Percentiles rank a stretch among this genome's conserved stretches.
phyloP scores from a whole-genome alignment of 1,140 invertebrate genomes.

The Antheraea pernyi region DNA sequence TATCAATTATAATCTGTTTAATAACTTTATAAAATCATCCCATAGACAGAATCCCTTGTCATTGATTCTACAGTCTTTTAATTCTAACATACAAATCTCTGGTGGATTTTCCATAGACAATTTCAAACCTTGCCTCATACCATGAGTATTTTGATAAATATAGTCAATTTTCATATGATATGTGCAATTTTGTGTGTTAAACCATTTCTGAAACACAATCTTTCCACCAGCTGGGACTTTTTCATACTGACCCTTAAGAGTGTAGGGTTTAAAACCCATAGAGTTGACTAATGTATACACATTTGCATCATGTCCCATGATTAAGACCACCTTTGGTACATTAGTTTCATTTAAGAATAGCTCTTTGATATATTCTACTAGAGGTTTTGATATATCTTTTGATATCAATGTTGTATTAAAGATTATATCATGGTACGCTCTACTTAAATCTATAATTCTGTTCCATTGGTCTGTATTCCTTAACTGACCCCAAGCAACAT shows the following conservation, averaged over 20 bases:
- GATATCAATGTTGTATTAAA: conserved; percentile 50
- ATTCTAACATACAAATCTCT: conserved; percentile 38
- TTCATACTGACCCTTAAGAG: conserved; percentile 50
- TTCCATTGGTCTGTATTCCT: conserved; percentile 37
- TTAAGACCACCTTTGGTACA: conserved; percentile 36
- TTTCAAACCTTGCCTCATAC: conserved; percentile 40
- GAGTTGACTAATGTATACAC: conserved; percentile 48
- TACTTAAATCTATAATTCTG: conserved; percentile 36
- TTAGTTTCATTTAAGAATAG: conserved; percentile 35
- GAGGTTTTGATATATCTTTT: conserved; percentile 46
- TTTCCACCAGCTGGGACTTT: conserved; percentile 59
- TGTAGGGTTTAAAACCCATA: conserved; percentile 45
- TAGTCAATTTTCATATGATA: conserved; percentile 51
- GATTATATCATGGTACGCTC: conserved; percentile 51
- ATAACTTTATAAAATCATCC: conserved; percentile 45
- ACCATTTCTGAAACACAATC: conserved; percentile 63
- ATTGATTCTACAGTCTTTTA: conserved; percentile 43
- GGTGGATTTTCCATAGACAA: conserved; percentile 47
- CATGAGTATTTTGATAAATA: conserved; percentile 51
- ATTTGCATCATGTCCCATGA: conserved; percentile 64
- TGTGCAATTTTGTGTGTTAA: conserved; percentile 28
- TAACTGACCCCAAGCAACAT: conserved; percentile 61
- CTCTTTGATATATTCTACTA: conserved; percentile 47
- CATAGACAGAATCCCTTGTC: conserved; percentile 49
- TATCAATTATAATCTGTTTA: conserved; percentile 13